Conservation (phyloP, 2,113 vertebrate species). For the Ranitomeya variabilis region DNA sequence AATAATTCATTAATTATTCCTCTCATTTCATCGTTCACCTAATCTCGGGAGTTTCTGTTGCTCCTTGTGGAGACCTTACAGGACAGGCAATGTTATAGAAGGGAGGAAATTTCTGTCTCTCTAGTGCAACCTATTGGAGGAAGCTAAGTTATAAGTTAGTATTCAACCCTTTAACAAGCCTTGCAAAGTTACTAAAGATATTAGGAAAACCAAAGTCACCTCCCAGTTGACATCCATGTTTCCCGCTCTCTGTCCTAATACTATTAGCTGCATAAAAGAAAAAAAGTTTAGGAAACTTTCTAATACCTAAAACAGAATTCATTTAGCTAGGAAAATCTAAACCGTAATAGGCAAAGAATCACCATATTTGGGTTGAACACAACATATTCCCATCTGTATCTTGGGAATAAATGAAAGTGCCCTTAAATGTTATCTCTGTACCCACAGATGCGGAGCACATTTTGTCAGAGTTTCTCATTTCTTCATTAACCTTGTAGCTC, state of each 20-base stretch:
- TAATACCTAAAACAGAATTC: constrained; percentile 53
- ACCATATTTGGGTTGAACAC: constrained; percentile 36
- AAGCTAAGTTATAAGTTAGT: too few species aligned
- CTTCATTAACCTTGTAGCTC: constrained; percentile 44
- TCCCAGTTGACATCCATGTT: too few species aligned
- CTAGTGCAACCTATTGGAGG: too few species aligned
- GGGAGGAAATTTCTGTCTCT: too few species aligned
- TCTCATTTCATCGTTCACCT: too few species aligned
- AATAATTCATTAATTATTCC: too few species aligned
- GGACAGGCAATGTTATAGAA: too few species aligned
- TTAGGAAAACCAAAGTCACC: too few species aligned
- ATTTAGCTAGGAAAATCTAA: constrained; percentile 37
- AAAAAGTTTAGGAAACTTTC: constrained; percentile 1
- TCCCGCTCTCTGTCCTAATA: constrained; percentile 17
- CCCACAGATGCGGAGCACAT: constrained; percentile 45
- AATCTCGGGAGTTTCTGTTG: too few species aligned
- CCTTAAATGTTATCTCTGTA: constrained; percentile 39
- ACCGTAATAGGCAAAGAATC: constrained; percentile 52
- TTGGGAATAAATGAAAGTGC: constrained; percentile 48
- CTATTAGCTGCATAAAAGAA: background rate
- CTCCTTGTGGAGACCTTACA: too few species aligned
- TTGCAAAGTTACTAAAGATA: too few species aligned
- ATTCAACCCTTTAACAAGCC: too few species aligned
- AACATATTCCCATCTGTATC: constrained; percentile 41
- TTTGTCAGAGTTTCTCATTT: constrained; percentile 41